Base-by-base conservation (phyloP, 2,113 vertebrate species). In the Nestor notabilis region DNA sequence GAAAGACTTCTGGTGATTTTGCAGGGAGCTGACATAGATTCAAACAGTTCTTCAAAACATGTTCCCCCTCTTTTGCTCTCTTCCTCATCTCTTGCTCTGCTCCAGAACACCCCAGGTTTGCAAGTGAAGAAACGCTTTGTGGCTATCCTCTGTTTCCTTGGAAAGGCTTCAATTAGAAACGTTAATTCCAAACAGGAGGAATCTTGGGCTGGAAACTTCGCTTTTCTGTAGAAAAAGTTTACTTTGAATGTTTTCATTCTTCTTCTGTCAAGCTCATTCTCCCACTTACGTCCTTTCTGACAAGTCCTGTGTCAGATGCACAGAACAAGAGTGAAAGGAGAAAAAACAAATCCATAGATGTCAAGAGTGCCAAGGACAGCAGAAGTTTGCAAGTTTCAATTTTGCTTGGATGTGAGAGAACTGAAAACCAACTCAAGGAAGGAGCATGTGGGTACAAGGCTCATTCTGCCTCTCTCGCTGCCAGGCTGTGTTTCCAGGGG, bases 141-240 rank as follows among this genome's bases (percentile, higher is more conserved):
- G n/a, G 19, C 4, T 56, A 5, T 9, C 49, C 52, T 60, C 43
- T 63, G 28, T 56, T 79, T 58, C 33, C 47, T 70, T 83, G 61
- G 24, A 79, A 83, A 71, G 25, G 18, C 21, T 71, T 83, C 19
- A 35, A 1, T 50, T 65, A n/a, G 13, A 23, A 25, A 29, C 18
- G 37, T 0, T 19, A 5, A 43, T 50, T 0, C 0, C 74, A 63
- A 72, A 25, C 7, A 75, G 17, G 15, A 44, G 35, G 39, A 75
- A 39, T 35, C 37, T 92, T 70, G 50, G 35, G 5, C 16, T 83
- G 24, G 37, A 71, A 61, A 68, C 12, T 53, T 71, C 35, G 7
- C 8, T 46, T 85, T 82, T 61, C n/a, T 60, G 5, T 47, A 43
- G 28, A 61, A 85, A 33, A 53, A 18, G 11, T 64, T 92, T 39